These are phyloP conservation scores for Ceraclea dissimilis DNA, from an alignment of 2,888 invertebrate species.

Conservation along the genomic window DNA sequence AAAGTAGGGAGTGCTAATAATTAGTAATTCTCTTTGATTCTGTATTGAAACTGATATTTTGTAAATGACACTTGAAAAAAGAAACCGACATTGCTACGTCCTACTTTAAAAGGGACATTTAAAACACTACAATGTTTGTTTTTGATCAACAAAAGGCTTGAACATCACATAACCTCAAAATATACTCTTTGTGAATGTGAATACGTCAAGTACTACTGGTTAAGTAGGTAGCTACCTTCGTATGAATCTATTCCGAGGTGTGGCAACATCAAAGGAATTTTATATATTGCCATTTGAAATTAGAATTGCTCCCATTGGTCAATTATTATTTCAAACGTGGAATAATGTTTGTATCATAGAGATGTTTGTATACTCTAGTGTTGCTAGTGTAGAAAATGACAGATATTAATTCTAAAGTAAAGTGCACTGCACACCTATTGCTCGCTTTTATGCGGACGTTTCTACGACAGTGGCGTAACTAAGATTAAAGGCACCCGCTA, in stretches of 20 bases:
- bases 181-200: too few species aligned
- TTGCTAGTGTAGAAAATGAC: too few species aligned
- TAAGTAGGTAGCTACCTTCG: too few species aligned
- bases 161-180: background rate
- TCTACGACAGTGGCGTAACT: too few species aligned
- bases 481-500: too few species aligned
- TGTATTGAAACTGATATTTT: background rate
- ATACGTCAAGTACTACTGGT: too few species aligned
- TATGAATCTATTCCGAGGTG: background rate
- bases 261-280: constrained; percentile 1
- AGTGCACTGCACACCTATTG: too few species aligned
- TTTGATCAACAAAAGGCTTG: background rate
- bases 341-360: too few species aligned
- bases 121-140: background rate
- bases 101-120: too few species aligned
- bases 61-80: background rate
- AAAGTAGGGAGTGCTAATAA: background rate
- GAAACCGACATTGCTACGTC: background rate
- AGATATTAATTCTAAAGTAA: too few species aligned
- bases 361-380: too few species aligned
- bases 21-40: background rate
- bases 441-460: too few species aligned
- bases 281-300: background rate
- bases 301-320: background rate
- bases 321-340: constrained; percentile 1